These are phyloP conservation scores for Cuculus canorus DNA, from an alignment of 2,797 vertebrate species.

Conservation along the genomic window DNA sequence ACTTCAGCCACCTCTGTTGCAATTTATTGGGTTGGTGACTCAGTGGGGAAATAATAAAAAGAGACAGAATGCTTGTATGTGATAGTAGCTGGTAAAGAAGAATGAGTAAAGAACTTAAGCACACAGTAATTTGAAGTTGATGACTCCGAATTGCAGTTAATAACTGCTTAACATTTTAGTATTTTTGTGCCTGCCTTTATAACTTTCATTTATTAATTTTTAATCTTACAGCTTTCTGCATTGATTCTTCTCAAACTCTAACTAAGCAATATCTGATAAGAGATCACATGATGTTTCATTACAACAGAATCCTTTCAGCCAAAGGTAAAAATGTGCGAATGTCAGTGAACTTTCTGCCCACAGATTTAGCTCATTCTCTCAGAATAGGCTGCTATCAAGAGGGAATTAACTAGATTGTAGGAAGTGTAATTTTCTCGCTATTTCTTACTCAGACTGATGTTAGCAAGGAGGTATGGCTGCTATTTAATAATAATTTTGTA, in stretches of 20 bases:
- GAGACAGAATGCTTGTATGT: neutral
- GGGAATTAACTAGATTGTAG: neutral
- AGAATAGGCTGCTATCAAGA: neutral
- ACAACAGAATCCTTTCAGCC: conserved; percentile 92
- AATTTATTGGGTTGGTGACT: neutral
- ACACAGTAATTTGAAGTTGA: neutral
- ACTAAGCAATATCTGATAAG: conserved; percentile 85
- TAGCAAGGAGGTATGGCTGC: neutral
- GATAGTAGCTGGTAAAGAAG: neutral
- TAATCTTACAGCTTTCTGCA: conserved; percentile 85
- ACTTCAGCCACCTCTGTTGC: neutral
- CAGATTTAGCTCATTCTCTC: neutral
- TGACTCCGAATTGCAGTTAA: conserved; percentile 10
- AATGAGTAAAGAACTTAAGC: neutral
- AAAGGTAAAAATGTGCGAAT: conserved; percentile 84
- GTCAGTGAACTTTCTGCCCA: conserved; percentile 31
- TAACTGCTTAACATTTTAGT: neutral
- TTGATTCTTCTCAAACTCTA: conserved; percentile 81
- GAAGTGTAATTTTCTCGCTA: neutral
- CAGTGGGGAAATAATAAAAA: neutral
- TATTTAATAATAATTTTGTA: neutral
- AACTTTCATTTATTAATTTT: conserved; percentile 54
- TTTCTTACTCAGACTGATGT: neutral
- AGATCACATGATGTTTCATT: conserved; percentile 94
- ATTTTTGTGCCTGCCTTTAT: conserved; percentile 15